These are phyloP conservation scores for Morus bassanus DNA, from an alignment of 2,797 vertebrate species.

Conservation along the genomic window DNA sequence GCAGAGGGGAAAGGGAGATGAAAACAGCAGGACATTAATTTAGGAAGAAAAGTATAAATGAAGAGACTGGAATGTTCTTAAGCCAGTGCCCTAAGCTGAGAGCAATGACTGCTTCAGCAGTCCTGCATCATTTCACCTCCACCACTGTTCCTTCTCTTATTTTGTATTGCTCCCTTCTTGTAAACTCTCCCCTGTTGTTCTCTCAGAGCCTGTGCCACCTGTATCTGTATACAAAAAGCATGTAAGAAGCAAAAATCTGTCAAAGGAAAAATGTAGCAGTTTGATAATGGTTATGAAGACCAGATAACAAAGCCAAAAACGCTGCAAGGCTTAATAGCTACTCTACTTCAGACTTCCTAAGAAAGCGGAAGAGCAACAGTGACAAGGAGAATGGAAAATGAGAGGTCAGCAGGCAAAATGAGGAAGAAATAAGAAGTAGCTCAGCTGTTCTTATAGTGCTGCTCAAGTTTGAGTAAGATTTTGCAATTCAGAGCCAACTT, in stretches of 20 bases:
- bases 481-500: neutral
- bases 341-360: neutral
- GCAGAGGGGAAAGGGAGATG: neutral
- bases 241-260: conserved; percentile 2
- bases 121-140: neutral
- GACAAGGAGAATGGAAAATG: neutral
- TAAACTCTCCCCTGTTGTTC: neutral
- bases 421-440: neutral
- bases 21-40: neutral
- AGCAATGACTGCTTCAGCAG: neutral
- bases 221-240: conserved; percentile 11
- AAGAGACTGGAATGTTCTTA: neutral
- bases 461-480: neutral
- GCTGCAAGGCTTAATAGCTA: conserved; percentile 30
- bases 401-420: neutral
- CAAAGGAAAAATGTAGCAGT: conserved; percentile 20
- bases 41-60: neutral
- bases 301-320: neutral
- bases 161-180: neutral
- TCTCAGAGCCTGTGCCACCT: neutral
- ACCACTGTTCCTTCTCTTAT: neutral
- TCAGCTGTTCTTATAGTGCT: neutral
- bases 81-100: neutral
- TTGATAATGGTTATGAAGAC: conserved; percentile 37
- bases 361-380: neutral